These are phyloP conservation scores for Musca vetustissima DNA, from an alignment of 1,140 invertebrate genomes.

Conservation along the genomic window DNA sequence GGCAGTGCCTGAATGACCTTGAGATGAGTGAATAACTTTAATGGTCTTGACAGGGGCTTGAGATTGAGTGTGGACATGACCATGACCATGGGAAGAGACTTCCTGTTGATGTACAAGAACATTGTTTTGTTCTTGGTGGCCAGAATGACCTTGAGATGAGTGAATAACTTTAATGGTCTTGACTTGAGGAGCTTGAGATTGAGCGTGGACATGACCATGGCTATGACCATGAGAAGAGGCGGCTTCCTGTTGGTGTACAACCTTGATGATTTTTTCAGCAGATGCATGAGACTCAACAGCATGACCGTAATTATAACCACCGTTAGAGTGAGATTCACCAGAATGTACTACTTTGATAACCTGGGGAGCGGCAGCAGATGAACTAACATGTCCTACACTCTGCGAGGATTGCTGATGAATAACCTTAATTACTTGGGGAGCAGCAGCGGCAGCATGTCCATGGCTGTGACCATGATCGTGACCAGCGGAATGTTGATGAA, in stretches of 20 bases:
- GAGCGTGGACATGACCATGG: not conserved
- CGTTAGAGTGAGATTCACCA: conserved; percentile 24
- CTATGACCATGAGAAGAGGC: not conserved
- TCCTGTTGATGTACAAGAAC: conserved; percentile 47
- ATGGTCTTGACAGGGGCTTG: conserved; percentile 42
- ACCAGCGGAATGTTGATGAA: conserved; percentile 29
- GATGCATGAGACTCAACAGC: not conserved
- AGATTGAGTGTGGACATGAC: conserved; percentile 25
- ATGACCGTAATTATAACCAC: conserved; percentile 12
- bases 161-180: conserved; percentile 51
- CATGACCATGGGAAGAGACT: not conserved
- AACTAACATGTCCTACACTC: not conserved
- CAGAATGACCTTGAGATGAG: not conserved
- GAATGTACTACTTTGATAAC: conserved; percentile 24
- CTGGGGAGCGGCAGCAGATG: conserved; percentile 14
- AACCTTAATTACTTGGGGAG: conserved; percentile 11
- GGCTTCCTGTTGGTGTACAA: conserved; percentile 30
- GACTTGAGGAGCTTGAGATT: conserved; percentile 37
- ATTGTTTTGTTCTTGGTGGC: conserved; percentile 30
- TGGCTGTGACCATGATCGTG: conserved; percentile 13
- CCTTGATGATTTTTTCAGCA: conserved; percentile 36
- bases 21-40: conserved; percentile 40
- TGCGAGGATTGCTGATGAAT: conserved; percentile 5
- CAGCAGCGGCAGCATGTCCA: conserved; percentile 7
- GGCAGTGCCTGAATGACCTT: not conserved